A percentile compares a stretch with the other conserved stretches of the same genome.
These are phyloP conservation scores for Rhinogobio ventralis DNA, from an alignment of 2,797 vertebrate species.

Conservation along the genomic window DNA sequence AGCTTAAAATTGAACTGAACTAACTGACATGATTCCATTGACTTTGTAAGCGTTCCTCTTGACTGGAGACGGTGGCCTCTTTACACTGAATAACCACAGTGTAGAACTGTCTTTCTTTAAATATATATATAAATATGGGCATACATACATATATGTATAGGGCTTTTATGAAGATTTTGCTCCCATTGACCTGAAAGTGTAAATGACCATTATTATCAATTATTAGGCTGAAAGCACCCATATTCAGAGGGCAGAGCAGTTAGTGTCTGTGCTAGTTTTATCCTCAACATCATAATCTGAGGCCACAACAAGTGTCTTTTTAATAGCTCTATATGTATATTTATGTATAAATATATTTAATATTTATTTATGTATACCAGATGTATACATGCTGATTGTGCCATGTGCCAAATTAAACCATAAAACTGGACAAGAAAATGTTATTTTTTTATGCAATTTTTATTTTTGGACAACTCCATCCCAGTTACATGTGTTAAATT, in stretches of 20 bases:
- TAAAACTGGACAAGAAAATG: conserved; percentile 79
- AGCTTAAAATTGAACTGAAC: conserved; percentile 84
- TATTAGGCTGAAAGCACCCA: conserved; percentile 65
- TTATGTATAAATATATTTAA: conserved; percentile 88
- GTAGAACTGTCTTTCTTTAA: conserved; percentile 81
- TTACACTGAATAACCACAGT: conserved; percentile 81
- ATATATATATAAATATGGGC: conserved; percentile 64
- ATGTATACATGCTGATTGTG: conserved; percentile 88
- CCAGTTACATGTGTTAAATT: background rate
- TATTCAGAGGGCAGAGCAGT: conserved; percentile 59
- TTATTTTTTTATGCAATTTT: conserved; percentile 72
- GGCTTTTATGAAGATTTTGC: conserved; percentile 80
- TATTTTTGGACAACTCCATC: background rate
- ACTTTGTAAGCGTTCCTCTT: conserved; percentile 81
- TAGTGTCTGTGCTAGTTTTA: conserved; percentile 67
- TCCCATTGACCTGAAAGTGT: conserved; percentile 60
- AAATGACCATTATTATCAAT: conserved; percentile 54
- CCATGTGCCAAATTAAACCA: conserved; percentile 89
- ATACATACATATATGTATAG: conserved; percentile 82
- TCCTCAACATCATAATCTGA: conserved; percentile 69
- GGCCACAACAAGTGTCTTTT: conserved; percentile 75
- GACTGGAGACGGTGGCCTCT: conserved; percentile 80
- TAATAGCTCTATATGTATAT: conserved; percentile 87
- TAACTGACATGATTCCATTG: conserved; percentile 86
- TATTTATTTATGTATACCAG: conserved; percentile 90